phyloP scores from a whole-genome alignment of 2,888 invertebrate species.

The Palloptera scutellata region DNA sequence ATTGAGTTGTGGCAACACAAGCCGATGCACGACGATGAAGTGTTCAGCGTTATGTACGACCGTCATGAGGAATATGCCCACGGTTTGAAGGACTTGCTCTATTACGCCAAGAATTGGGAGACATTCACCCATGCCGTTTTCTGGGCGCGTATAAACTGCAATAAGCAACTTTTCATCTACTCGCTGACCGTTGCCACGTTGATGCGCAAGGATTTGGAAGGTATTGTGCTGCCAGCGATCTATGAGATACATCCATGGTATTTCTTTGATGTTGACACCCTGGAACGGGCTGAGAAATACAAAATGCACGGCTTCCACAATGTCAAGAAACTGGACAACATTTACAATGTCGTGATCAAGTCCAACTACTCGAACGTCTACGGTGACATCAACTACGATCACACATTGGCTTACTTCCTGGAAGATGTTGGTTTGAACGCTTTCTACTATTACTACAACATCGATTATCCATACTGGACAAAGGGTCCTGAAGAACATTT shows the following conservation, averaged over 20 bases:
- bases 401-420: slow-evolving; percentile 74
- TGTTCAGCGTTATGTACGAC: slow-evolving; percentile 53
- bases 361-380: slow-evolving; percentile 75
- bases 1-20: slow-evolving; percentile 68
- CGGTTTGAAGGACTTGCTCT: slow-evolving; percentile 72
- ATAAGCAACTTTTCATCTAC: slow-evolving; percentile 72
- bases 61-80: slow-evolving; percentile 67
- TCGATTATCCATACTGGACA: slow-evolving; percentile 77
- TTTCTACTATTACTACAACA: slow-evolving; percentile 74
- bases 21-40: slow-evolving; percentile 54
- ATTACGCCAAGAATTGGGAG: slow-evolving; percentile 77
- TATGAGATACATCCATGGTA: slow-evolving; percentile 74
- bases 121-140: slow-evolving; percentile 76
- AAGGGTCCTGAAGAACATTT: slow-evolving; percentile 63
- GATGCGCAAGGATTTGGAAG: slow-evolving; percentile 69
- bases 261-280: slow-evolving; percentile 70
- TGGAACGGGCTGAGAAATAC: slow-evolving; percentile 64
- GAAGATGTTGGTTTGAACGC: slow-evolving; percentile 81
- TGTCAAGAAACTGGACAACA: slow-evolving; percentile 64
- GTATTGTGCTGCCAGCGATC: slow-evolving; percentile 71
- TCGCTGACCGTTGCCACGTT: slow-evolving; percentile 69
- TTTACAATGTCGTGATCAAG: slow-evolving; percentile 70
- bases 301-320: slow-evolving; percentile 70
- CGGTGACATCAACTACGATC: slow-evolving; percentile 69
- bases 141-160: slow-evolving; percentile 72